Base-by-base conservation (phyloP, 2,797 vertebrate genomes). In the Margarornis squamiger region DNA sequence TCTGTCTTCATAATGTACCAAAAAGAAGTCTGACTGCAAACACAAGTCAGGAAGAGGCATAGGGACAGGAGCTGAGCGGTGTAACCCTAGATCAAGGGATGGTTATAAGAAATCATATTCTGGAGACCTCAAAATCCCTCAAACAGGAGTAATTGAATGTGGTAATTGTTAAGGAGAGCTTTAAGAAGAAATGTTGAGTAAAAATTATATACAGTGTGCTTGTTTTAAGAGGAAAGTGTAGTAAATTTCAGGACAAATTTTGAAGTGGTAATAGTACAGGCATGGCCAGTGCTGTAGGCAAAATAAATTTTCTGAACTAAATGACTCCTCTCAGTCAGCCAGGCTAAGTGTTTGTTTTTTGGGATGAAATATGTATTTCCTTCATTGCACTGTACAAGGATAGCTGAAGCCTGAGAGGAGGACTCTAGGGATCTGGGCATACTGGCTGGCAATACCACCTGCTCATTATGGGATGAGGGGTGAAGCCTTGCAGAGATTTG, bases 201-300 rank as follows among this genome's bases (percentile, higher is more conserved):
- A 92, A 93, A 93, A 75, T 92, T 92, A 87, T 74, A 87, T 89
- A 84, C 0, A 1, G 41, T 45, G 58, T 86, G 86, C 84, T 96
- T 96, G 89, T 93, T 94, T 96, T 92, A 91, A 94, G 88, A 95
- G 54, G 83, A 88, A 96, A 89, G 73, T 72, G 85, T 88, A 95
- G 90, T 92, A 97, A 96, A 97, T 96, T 96, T 96, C 88, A 86
- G 61, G 71, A 93, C 72, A 89, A 84, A 66, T 90, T 96, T 94
- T 89, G 72, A 96, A 94, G 87, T 78, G 84, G 91, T 63, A 88
- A 88, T 63, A 85, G n/a, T 61, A 90, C 73, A 94, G 74, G 75
- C 91, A 83, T 0, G 1, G 49, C 83, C 74, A 94, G 41, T 93
- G 78, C 77, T 95, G 67, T 62, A 92, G 87, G 92, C 92, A 91